Evolutionary conservation across 2,888 invertebrate genomes (phyloP).

Genomic region (Nebria salina): DNA sequence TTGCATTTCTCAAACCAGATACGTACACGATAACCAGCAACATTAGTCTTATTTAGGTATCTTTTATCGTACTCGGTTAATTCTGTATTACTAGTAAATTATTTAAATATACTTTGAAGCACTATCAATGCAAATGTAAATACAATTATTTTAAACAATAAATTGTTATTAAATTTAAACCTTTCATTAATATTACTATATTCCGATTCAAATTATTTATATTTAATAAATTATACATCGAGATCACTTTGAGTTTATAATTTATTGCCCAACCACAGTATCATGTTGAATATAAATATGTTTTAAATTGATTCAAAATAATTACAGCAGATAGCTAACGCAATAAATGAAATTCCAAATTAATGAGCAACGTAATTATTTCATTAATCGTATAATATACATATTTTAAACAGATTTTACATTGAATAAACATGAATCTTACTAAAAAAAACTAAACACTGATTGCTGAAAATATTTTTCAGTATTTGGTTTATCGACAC

Average conservation of each 20-base stretch:
- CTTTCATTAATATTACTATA: background rate
- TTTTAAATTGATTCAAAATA: no score
- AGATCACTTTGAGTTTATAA: background rate
- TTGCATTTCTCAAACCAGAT: slow-evolving; percentile 4
- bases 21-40: background rate
- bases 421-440: no score
- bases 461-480: no score
- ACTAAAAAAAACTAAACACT: no score
- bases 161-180: background rate
- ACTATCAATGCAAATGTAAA: background rate
- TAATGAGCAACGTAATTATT: no score
- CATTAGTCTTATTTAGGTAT: background rate
- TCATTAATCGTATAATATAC: no score
- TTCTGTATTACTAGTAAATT: background rate
- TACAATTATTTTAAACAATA: background rate
- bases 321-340: no score
- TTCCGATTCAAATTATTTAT: background rate
- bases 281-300: background rate
- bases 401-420: no score
- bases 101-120: background rate
- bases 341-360: no score
- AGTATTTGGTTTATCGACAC: no score
- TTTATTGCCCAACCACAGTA: background rate
- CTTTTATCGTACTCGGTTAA: background rate
- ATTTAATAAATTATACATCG: background rate